phyloP scores from a whole-genome alignment of 1,140 invertebrate species.

The Drosophila busckii region DNA sequence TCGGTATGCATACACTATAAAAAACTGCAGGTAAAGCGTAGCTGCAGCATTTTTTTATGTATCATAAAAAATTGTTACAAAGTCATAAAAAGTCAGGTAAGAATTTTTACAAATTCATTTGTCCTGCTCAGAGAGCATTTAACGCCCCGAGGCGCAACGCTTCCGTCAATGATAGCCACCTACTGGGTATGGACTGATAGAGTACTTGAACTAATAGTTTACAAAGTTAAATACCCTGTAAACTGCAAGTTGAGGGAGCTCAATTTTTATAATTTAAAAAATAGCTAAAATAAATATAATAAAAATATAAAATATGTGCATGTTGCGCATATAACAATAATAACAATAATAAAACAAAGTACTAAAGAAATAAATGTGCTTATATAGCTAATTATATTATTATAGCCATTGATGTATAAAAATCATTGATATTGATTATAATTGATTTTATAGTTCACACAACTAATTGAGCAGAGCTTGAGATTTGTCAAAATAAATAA shows the following conservation, averaged over 20 bases:
- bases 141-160: slow-evolving; percentile 43
- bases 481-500: too few species aligned
- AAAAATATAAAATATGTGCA: too few species aligned
- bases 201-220: not conserved
- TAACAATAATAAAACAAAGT: too few species aligned
- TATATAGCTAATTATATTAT: too few species aligned
- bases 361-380: too few species aligned
- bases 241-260: not conserved
- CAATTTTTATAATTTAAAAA: not conserved
- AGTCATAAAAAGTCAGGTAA: slow-evolving; percentile 66
- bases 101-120: slow-evolving; percentile 31
- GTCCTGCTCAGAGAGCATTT: slow-evolving; percentile 50
- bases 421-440: too few species aligned
- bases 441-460: too few species aligned
- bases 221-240: slow-evolving; percentile 14
- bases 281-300: too few species aligned
- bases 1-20: slow-evolving; percentile 35
- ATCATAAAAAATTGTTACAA: slow-evolving; percentile 76
- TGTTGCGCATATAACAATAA: too few species aligned
- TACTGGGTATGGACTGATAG: slow-evolving; percentile 8
- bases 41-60: slow-evolving; percentile 47
- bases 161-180: slow-evolving; percentile 65
- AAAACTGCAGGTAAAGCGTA: slow-evolving; percentile 49
- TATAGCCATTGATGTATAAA: too few species aligned
- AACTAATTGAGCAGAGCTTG: too few species aligned